Evolutionary conservation across 2,113 vertebrate genomes (phyloP), one percentile per base, ranked within the genome.

Genomic region (Microtus richardsoni): DNA sequence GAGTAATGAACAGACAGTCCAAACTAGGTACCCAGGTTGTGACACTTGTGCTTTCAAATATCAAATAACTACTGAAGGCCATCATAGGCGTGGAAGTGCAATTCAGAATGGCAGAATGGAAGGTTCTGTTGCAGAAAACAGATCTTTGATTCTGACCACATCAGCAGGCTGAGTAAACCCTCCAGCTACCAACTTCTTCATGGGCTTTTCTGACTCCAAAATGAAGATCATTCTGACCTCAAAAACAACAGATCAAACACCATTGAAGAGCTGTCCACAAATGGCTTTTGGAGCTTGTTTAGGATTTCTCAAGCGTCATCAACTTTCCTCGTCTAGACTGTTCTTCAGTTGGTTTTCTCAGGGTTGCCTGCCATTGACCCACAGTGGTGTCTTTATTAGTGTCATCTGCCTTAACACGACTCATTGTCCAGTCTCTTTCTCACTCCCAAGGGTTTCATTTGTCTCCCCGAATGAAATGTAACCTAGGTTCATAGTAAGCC

Each of bases 41-140:
- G n/a, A 12, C 62, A 6, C 87, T 60, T 84, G 36, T 87, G 44
- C 22, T 93, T 75, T 66, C 26, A 91, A 94, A 44, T 91, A 19
- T 30, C n/a, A 91, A 79, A n/a, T 71, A 88, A 64, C 36, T 79
- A 58, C 58, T 83, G 30, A 41, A 39, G 54, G 60, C 62, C 78
- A 60, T 22, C 28, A 62, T 73, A 39, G 52, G 54, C 64, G n/a
- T 22, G 1, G 41, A 47, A 47, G 44, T 47, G 44, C 44, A 47
- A 47, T 47, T 73, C 33, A 44, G 7, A 73, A 52, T 8, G 14
- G 3, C 78, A 73, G 28, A 85, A 8, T 1, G 12, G 33, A 62
- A 85, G 22, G 13, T 21, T 8, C 13, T 83, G 0, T 86, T 79
- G 64, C 66, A 12, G 5, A 74, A 5, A 60, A 36, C 17, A 80